Evolutionary conservation across 2,113 vertebrate species (phyloP).

Genomic region (Numenius arquata): DNA sequence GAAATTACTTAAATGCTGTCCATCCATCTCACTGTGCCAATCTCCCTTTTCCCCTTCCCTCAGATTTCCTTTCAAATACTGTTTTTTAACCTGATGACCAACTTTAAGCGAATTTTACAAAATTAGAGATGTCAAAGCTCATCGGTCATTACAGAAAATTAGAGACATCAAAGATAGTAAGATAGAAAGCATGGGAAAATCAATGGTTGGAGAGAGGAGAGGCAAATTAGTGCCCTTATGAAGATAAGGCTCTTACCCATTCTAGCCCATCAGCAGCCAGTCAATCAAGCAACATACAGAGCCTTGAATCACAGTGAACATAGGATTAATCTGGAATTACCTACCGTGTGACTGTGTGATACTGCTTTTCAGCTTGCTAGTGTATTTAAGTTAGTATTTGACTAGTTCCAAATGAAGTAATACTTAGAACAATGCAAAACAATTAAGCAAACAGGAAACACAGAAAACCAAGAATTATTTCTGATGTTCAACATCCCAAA

Average conservation of each 20-base stretch:
- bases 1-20: background rate
- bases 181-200: background rate
- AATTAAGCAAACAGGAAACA: background rate
- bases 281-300: background rate
- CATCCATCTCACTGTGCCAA: background rate
- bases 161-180: background rate
- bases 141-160: background rate
- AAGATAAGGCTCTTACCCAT: background rate
- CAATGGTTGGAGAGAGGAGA: background rate
- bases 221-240: background rate
- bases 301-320: background rate
- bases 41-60: background rate
- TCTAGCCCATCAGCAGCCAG: background rate
- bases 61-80: background rate
- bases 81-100: background rate
- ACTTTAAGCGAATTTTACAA: background rate
- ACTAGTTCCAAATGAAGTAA: background rate
- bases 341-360: background rate
- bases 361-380: background rate
- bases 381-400: background rate
- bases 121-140: background rate
- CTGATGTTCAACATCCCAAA: background rate
- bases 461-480: background rate
- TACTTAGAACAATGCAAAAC: background rate
- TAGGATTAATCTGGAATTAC: background rate